Conservation (phyloP, 2,797 vertebrate genomes). For the Xenopus petersii region DNA sequence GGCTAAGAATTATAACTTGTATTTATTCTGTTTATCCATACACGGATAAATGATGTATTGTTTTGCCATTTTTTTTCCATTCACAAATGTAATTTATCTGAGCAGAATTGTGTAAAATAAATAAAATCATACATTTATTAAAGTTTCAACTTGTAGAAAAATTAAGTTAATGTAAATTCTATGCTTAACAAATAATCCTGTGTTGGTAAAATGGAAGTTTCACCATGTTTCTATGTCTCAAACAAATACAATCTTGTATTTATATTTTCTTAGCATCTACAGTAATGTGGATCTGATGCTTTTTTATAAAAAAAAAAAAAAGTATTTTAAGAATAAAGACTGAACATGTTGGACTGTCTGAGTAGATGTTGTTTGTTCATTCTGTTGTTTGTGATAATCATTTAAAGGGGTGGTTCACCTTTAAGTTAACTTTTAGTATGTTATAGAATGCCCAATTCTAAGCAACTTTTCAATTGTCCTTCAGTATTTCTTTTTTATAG, state of each 20-base stretch:
- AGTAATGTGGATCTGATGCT: not conserved
- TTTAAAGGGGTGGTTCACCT: too few species aligned
- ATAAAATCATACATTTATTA: not conserved
- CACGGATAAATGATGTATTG: not conserved
- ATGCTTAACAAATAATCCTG: conserved; percentile 13
- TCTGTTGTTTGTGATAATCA: too few species aligned
- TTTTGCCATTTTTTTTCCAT: not conserved
- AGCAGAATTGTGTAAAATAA: conserved; percentile 4
- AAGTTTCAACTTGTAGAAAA: not conserved
- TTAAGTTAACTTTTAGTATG: too few species aligned
- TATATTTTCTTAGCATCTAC: conserved; percentile 23
- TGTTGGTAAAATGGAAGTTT: conserved; percentile 10
- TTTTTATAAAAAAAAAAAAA: not conserved
- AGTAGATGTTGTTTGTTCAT: too few species aligned
- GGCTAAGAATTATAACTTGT: conserved; percentile 14
- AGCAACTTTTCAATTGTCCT: too few species aligned
- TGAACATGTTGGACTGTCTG: conserved; percentile 8
- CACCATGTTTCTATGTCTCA: conserved; percentile 10
- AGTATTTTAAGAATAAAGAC: conserved; percentile 16
- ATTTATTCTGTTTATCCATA: conserved; percentile 20
- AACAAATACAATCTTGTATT: conserved; percentile 22
- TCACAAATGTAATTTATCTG: conserved; percentile 33
- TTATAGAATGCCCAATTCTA: too few species aligned
- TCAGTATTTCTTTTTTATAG: too few species aligned
- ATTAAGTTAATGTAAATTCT: conserved; percentile 4